phyloP scores from a whole-genome alignment of 1,140 invertebrate species.

The Temnothorax longispinosus region DNA sequence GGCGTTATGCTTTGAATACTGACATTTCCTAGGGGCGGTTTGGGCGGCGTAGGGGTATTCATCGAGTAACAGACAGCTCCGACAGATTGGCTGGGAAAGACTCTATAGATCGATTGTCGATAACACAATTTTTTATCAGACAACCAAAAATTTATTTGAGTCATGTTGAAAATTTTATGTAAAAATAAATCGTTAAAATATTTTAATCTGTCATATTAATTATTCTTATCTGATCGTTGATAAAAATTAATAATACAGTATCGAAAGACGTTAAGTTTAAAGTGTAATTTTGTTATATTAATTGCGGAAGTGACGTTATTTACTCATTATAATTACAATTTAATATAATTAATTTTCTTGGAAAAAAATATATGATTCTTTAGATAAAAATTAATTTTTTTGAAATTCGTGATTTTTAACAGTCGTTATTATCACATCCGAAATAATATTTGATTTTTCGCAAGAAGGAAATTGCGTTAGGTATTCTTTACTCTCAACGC shows the following conservation, averaged over 20 bases:
- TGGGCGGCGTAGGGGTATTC: slow-evolving; percentile 70
- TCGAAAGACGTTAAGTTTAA: neutral
- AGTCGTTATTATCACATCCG: neutral
- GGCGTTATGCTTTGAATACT: slow-evolving; percentile 77
- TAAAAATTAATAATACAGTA: neutral
- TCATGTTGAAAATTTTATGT: neutral
- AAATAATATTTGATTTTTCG: neutral
- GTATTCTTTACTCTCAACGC: neutral
- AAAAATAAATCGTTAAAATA: neutral
- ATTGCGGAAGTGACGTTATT: neutral
- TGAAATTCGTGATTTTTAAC: slow-evolving; percentile 2
- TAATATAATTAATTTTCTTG: neutral
- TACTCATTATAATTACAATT: neutral
- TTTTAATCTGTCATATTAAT: neutral
- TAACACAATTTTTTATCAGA: slow-evolving; percentile 13
- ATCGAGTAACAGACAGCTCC: slow-evolving; percentile 64
- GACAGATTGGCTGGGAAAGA: slow-evolving; percentile 77
- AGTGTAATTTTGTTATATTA: neutral
- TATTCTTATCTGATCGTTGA: neutral
- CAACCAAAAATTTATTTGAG: neutral
- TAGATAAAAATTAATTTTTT: neutral
- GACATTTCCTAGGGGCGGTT: slow-evolving; percentile 69
- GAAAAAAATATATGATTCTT: neutral
- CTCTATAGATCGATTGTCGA: slow-evolving; percentile 68
- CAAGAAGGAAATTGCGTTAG: neutral